Base-by-base conservation (phyloP, 1,140 invertebrate genomes). In the Dendrolimus punctatus region DNA sequence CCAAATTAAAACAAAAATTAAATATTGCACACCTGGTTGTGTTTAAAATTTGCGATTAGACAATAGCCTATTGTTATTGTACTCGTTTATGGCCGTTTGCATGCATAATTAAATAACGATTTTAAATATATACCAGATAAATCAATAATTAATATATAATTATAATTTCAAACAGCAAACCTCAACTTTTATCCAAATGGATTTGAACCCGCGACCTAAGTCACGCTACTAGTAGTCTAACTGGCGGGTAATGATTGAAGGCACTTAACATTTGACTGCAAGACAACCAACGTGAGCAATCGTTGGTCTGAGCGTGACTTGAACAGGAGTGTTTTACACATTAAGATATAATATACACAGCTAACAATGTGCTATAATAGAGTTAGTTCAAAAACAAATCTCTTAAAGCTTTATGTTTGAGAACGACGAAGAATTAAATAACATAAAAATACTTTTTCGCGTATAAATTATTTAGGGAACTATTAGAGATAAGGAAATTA, bases 201-300 rank as follows among this genome's bases (percentile, higher is more conserved):
- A 50, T 50, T 50, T 50, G 49, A 50, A 50, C 49, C 39, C 49
- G 9, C 49, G 39, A 50, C 49, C 48, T 39, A 39, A 40, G n/a
- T 39, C 10, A 40, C 50, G 50, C 50, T 51, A 51, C 50, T 42
- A 49, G 49, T 40, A n/a, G 9, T 23, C 23, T 23, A 23, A 23
- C 23, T 23, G 23, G 23, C 23, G 23, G 23, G 1, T 49, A 58
- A 61, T 77, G 70, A 75, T 68, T 71, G 71, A 71, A 68, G 62
- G 72, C 75, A 78, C 72, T 78, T 75, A 72, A 65, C 71, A 57
- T 68, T 60, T 47, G 53, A 50, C 46, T 9, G 43, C 51, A 7
- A 10, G 51, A 50, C 45, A 41, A 52, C 40, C 51, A 53, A 39
- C 42, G 53, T 45, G 41, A 40, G 70, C 74, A 74, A 74, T 69